Evolutionary conservation across 1,140 invertebrate genomes (phyloP).

Genomic region (Eumeta japonica): DNA sequence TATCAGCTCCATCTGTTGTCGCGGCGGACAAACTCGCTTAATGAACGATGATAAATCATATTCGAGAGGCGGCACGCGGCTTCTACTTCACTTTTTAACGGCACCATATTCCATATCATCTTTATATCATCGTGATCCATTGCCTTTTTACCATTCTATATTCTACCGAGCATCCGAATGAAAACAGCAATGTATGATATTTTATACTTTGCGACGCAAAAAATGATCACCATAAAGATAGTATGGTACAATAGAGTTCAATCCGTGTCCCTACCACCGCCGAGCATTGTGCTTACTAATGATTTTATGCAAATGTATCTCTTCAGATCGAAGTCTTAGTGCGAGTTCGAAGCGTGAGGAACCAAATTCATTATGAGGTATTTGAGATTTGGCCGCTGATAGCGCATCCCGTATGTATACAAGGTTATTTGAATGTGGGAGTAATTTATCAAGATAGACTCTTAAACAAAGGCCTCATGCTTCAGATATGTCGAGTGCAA

Average conservation of each 20-base stretch:
- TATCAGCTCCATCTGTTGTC: constrained; percentile 58
- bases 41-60: constrained; percentile 59
- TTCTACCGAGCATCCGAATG: too few species aligned
- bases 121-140: too few species aligned
- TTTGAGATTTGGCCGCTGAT: constrained; percentile 56
- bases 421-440: too few species aligned
- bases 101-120: too few species aligned
- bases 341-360: constrained; percentile 55
- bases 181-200: constrained; percentile 19
- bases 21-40: constrained; percentile 56
- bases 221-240: too few species aligned
- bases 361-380: constrained; percentile 54
- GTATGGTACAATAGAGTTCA: constrained; percentile 7
- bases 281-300: constrained; percentile 57
- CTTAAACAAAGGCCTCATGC: too few species aligned
- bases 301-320: constrained; percentile 58
- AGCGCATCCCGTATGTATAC: too few species aligned
- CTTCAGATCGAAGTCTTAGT: constrained; percentile 57
- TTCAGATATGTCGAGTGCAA: too few species aligned
- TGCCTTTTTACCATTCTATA: too few species aligned
- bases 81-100: constrained; percentile 18
- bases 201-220: constrained; percentile 3
- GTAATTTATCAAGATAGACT: too few species aligned
- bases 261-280: constrained; percentile 47
- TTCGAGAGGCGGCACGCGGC: constrained; percentile 49